These are phyloP conservation scores for Piaya cayana DNA, from an alignment of 2,113 vertebrate species.

Conservation along the genomic window DNA sequence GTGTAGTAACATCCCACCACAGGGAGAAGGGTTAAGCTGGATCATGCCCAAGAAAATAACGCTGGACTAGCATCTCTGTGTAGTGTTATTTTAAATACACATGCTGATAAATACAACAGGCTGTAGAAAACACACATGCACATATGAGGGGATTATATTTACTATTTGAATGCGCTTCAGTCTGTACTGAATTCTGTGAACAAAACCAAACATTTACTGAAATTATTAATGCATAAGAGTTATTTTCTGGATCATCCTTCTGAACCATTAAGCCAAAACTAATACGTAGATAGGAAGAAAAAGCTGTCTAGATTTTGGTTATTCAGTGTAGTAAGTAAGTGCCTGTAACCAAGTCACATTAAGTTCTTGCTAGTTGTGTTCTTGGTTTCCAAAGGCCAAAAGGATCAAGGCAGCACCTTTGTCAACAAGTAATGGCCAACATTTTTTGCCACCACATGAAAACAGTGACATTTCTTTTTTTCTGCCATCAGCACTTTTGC, in stretches of 20 bases:
- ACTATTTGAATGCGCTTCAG: not conserved
- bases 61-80: not conserved
- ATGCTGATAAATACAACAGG: not conserved
- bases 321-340: not conserved
- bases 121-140: not conserved
- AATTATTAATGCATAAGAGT: not conserved
- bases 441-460: not conserved
- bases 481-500: not conserved
- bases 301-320: not conserved
- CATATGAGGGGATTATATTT: not conserved
- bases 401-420: not conserved
- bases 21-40: not conserved
- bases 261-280: constrained; percentile 9
- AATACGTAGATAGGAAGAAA: not conserved
- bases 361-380: not conserved
- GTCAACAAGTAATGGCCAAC: not conserved
- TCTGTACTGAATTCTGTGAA: not conserved
- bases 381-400: not conserved
- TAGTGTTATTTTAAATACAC: not conserved
- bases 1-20: not conserved
- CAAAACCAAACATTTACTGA: not conserved
- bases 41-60: not conserved
- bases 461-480: not conserved
- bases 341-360: not conserved
- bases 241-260: constrained; percentile 27